Base-by-base conservation (phyloP, 2,888 invertebrate genomes). In the Leptopterna dolabrata region DNA sequence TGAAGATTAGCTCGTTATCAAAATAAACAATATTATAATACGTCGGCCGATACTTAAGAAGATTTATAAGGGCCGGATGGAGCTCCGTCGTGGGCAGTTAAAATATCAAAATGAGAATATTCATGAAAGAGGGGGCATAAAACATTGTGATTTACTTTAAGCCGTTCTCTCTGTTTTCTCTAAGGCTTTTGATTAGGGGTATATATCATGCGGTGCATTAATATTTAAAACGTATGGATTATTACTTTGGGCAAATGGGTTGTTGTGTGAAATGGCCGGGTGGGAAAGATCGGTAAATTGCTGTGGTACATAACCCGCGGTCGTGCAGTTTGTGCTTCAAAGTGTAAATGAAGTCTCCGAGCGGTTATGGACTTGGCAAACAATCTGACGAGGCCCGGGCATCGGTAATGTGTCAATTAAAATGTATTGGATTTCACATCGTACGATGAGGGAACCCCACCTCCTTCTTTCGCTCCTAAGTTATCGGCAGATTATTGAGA, bases 41-140 rank as follows among this genome's bases (percentile, higher is more conserved):
- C 36, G 36, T 63, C 13, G 70, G n/a, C 55, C 43, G 47, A 43
- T 83, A 83, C 83, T 83, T 83, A 70, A 16, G 30, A 45, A 73
- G 85, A 85, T 85, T 85, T 85, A 85, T 85, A 45, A 85, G n/a
- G 19, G 11, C 85, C 85, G 30, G 29, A 43, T 73, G 45, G 47
- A 63, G 85, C 30, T n/a, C 43, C 80, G 73, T 73, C 45, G 85
- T 85, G 73, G 85, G 85, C 85, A 73, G 85, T 85, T 85, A 85
- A 85, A 85, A 85, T 85, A 85, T 85, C 85, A 85, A 76, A 85
- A 85, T 85, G 85, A 47, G 85, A 85, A 85, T 85, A 85, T 85
- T 85, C 85, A 85, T 85, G 85, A 73, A 85, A 73, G 29, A n/a
- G 85, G 47, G 85, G 47, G 45, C 85, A 76, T 85, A 85, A 85